Evolutionary conservation across 2,113 vertebrate genomes (phyloP), one percentile per base, ranked within the genome.

Genomic region (Macrotus californicus): DNA sequence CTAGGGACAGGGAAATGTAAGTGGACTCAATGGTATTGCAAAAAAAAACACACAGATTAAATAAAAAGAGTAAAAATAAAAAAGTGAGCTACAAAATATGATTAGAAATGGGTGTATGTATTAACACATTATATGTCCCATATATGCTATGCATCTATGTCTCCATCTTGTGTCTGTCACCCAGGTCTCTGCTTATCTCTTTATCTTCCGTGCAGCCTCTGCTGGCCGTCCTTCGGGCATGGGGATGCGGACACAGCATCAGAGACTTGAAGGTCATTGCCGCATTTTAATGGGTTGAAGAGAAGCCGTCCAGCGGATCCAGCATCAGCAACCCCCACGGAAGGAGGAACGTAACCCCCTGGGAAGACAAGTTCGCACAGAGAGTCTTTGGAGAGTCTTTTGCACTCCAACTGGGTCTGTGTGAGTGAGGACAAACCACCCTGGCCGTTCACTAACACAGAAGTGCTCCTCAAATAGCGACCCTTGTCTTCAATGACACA

Each of bases 201-300:
- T 21, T 3, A 9, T 80, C n/a, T 59, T 3, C 21, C 3, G 21
- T 10, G 21, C 1, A 24, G 6, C 54, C 54, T 56, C 7, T 56
- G 54, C 54, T 56, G 54, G 54, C 54, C 24, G 54, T 22, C 54
- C 21, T 9, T 22, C 54, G 39, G 19, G 72, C 43, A 0, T 39
- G 80, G 94, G 95, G 26, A 21, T 96, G 56, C 75, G 9, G 66
- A 41, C 82, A 9, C 2, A 80, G 41, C 7, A 50, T 97, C 95
- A 94, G 82, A 79, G 77, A 75, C 50, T 87, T 86, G 91, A 97
- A 96, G 94, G 61, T 95, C 64, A 88, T 39, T 16, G 19, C n/a
- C 19, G 34, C 46, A 61, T 94, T 97, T 96, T 70, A 73, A 18
- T 80, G 86, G 0, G 50, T 69, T 70, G 48, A 93, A 72, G 52